Conservation (phyloP, 2,113 vertebrate genomes). For the Gambusia affinis region DNA sequence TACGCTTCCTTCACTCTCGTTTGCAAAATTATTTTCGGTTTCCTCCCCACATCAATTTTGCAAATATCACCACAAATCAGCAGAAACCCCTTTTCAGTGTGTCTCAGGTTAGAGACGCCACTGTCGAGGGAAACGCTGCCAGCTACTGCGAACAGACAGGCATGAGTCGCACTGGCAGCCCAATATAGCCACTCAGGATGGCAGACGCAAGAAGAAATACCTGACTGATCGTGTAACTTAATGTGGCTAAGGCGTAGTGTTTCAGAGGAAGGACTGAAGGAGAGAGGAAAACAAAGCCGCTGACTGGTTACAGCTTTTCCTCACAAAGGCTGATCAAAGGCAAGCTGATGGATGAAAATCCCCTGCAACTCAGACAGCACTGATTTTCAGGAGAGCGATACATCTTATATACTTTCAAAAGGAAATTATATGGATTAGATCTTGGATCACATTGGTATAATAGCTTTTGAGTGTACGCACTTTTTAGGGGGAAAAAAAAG, state of each 20-base stretch:
- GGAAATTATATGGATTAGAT: conserved; percentile 16
- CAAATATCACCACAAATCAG: conserved; percentile 10
- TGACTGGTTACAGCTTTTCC: conserved; percentile 67
- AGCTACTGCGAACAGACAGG: conserved; percentile 9
- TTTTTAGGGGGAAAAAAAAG: neutral
- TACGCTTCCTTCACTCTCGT: neutral
- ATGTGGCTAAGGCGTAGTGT: conserved; percentile 44
- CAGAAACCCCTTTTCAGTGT: conserved; percentile 4
- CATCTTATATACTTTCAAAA: neutral
- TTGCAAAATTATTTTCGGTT: neutral
- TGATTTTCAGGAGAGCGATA: conserved; percentile 9
- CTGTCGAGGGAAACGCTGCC: conserved; percentile 9
- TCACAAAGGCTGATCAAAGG: conserved; percentile 17
- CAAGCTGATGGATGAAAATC: conserved; percentile 55
- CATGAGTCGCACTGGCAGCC: neutral
- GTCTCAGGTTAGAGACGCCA: conserved; percentile 20
- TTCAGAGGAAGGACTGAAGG: conserved; percentile 2
- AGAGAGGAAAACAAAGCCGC: conserved; percentile 28
- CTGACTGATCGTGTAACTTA: conserved; percentile 57
- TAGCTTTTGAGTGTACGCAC: neutral
- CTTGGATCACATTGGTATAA: conserved; percentile 29
- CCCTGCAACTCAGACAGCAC: conserved; percentile 28
- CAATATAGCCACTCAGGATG: conserved; percentile 14
- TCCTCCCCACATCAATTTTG: conserved; percentile 2
- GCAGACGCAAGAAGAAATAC: conserved; percentile 45